These are phyloP conservation scores for Leptoteleia sp. DNA, from an alignment of 1,140 invertebrate species.

Conservation along the genomic window DNA sequence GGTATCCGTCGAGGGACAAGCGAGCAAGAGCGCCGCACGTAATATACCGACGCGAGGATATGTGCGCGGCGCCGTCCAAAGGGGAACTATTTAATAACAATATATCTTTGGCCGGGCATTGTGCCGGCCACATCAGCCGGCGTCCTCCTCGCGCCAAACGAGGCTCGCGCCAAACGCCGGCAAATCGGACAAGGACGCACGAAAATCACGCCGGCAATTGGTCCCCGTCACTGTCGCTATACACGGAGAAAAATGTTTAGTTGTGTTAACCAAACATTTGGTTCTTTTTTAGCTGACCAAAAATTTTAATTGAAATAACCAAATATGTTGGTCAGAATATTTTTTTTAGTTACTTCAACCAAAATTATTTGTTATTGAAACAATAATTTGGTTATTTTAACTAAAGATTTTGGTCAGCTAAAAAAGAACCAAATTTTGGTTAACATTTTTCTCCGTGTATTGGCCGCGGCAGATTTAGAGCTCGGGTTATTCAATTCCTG, in stretches of 20 bases:
- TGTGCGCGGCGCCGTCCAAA: slow-evolving; percentile 68
- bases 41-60: slow-evolving; percentile 73
- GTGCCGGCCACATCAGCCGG: slow-evolving; percentile 55
- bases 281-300: too few relatives aligned
- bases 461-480: slow-evolving; percentile 70
- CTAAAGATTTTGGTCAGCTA: too few relatives aligned
- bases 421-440: too few relatives aligned
- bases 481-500: slow-evolving; percentile 69
- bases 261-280: too few relatives aligned
- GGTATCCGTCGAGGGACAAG: slow-evolving; percentile 59
- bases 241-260: too few relatives aligned
- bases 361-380: too few relatives aligned
- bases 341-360: too few relatives aligned
- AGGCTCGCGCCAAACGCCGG: slow-evolving; percentile 14
- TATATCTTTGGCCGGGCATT: slow-evolving; percentile 78
- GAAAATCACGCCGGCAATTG: slow-evolving; percentile 46
- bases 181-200: slow-evolving; percentile 35
- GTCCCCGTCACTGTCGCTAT: slow-evolving; percentile 28
- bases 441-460: too few relatives aligned
- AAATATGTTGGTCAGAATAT: too few relatives aligned
- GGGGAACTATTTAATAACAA: slow-evolving; percentile 80
- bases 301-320: slow-evolving; percentile 46
- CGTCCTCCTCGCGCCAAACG: slow-evolving; percentile 42
- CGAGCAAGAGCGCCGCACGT: slow-evolving; percentile 69
- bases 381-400: too few relatives aligned